A percentile compares a stretch with the other conserved stretches of the same genome.
These are phyloP conservation scores for Apaloderma vittatum DNA, from an alignment of 2,113 vertebrate genomes.

Conservation along the genomic window DNA sequence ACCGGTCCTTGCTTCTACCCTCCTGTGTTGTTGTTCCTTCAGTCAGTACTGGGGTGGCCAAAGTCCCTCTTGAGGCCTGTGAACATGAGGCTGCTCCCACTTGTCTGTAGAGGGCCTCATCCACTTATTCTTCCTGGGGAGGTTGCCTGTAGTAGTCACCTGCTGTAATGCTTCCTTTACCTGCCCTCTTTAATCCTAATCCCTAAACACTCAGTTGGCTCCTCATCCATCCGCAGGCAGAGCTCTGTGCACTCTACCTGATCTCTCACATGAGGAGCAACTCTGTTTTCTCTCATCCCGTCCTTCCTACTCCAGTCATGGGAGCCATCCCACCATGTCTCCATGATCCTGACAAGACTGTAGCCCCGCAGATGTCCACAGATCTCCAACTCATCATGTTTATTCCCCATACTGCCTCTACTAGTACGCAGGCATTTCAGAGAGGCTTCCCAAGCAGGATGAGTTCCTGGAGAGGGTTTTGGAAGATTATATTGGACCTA, in stretches of 20 bases:
- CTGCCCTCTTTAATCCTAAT: background rate
- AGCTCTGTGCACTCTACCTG: background rate
- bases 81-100: background rate
- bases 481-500: background rate
- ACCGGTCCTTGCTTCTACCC: background rate
- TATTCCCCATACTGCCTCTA: background rate
- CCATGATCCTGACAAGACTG: fast-evolving
- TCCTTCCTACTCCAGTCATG: background rate
- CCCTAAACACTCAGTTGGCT: background rate
- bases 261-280: background rate
- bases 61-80: background rate
- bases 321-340: background rate
- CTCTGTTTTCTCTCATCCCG: background rate
- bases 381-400: background rate
- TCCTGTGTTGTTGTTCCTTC: background rate
- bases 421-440: background rate
- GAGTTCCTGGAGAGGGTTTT: background rate
- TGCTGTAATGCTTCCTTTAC: background rate
- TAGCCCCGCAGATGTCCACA: background rate
- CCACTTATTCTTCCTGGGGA: background rate
- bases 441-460: background rate
- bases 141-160: background rate
- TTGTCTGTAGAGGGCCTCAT: background rate
- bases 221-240: background rate
- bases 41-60: fast-evolving